Percentiles rank a stretch among this genome's conserved stretches.
Conservation (phyloP, 2,888 invertebrate species). For the Rhagonycha fulva region DNA sequence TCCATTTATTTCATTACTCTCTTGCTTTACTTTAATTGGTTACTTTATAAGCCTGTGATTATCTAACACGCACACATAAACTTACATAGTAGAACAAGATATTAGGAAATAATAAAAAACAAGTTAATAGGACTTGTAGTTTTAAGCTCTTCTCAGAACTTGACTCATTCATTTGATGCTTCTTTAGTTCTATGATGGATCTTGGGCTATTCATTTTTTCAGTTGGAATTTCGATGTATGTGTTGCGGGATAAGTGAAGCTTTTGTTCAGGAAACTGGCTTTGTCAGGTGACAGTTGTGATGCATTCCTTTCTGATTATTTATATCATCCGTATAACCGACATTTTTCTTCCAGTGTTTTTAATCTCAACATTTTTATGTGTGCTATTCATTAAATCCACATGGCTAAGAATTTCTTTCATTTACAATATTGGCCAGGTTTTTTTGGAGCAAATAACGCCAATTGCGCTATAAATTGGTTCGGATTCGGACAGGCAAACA, state of each 20-base stretch:
- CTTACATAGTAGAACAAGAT: conserved; percentile 37
- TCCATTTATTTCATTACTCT: conserved; percentile 35
- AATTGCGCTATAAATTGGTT: neutral
- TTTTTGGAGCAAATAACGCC: neutral
- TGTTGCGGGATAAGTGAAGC: neutral
- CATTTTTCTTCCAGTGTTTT: neutral
- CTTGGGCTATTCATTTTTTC: conserved; percentile 9
- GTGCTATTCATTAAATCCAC: neutral
- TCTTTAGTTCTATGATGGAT: conserved; percentile 12
- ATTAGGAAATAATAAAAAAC: conserved; percentile 37
- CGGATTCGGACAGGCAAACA: conserved; percentile 21
- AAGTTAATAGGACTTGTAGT: conserved; percentile 15
- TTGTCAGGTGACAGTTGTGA: conserved; percentile 13
- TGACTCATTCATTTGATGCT: conserved; percentile 13
- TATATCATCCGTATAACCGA: conserved; percentile 7
- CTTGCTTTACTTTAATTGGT: conserved; percentile 31
- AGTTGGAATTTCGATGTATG: conserved; percentile 20
- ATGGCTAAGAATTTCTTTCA: neutral
- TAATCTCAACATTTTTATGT: neutral
- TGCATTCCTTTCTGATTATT: conserved; percentile 21
- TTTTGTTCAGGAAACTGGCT: conserved; percentile 3
- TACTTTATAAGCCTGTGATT: conserved; percentile 30
- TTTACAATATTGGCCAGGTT: neutral
- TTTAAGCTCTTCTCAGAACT: conserved; percentile 18
- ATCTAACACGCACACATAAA: conserved; percentile 34